Percentiles rank a stretch among this genome's conserved stretches.
phyloP scores from a whole-genome alignment of 2,888 invertebrate species.

The Temnothorax rugatulus region DNA sequence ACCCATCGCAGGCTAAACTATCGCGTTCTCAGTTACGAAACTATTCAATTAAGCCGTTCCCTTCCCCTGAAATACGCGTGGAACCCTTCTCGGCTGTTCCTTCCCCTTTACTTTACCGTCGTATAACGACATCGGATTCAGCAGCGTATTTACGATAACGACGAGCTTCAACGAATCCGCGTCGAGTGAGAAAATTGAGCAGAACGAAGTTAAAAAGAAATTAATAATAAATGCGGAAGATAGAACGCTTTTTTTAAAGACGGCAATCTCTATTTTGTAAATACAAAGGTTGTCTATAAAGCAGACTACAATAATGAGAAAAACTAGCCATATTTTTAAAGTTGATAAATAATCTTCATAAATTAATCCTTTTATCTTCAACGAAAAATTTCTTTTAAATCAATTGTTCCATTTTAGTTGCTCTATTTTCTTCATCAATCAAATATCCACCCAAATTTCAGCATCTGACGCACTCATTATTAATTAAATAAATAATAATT shows the following conservation, averaged over 20 bases:
- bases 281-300: not conserved
- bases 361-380: no score
- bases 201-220: constrained; percentile 7
- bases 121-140: constrained; percentile 41
- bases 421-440: no score
- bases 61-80: constrained; percentile 49
- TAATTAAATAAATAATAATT: constrained; percentile 11
- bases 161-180: constrained; percentile 26
- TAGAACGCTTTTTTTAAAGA: not conserved
- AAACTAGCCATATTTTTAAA: no score
- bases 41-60: constrained; percentile 68
- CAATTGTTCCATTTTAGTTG: no score
- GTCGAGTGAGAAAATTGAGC: constrained; percentile 25
- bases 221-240: constrained; percentile 3
- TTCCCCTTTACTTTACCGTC: constrained; percentile 20
- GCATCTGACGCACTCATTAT: not conserved
- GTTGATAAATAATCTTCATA: no score
- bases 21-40: constrained; percentile 60
- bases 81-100: constrained; percentile 25
- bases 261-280: not conserved
- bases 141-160: constrained; percentile 46
- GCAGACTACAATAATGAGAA: no score
- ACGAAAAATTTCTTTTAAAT: no score
- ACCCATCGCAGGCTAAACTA: constrained; percentile 60
- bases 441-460: no score